Base-by-base conservation (phyloP, 37 sponge, comb jelly and placozoan genomes). In the Geodia barretti region DNA sequence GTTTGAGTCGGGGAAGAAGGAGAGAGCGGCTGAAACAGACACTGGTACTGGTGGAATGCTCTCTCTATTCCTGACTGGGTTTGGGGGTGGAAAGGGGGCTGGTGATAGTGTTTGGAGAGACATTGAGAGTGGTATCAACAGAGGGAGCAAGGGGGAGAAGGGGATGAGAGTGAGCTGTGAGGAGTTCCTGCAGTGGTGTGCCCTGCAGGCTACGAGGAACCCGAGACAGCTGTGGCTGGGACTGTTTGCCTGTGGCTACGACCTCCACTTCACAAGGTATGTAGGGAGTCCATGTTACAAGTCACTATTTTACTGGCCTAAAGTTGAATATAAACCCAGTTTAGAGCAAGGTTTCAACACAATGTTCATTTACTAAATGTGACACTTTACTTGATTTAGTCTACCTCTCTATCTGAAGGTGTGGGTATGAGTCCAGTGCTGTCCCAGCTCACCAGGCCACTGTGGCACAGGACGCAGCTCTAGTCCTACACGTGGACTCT, bases 211-310 rank as follows among this genome's bases (percentile, higher is more conserved):
- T 65, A 26, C 40, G 54, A 40, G 61, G 21, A 43, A 39, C 41
- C 63, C 75, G 34, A 41, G 31, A 41, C 39, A 42, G 26, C 76
- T 97, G 76, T 91, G 95, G 92, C 78, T 39, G 47, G 87, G 92
- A 9, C 74, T 97, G 26, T 41, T 91, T 39, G 89, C 85, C 4
- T 70, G 73, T 67, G 97, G 97, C 2, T 85, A 86, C 60, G 90
- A 97, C 81, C 76, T 93, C 28, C 87, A 91, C 72, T 84, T 85
- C 59, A 72, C 86, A 30, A 88, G 83, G 95, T 95, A 61, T 54
- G 39, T 24, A 17, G 30, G 28, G n/a, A 4, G 3, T 17, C 31
- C 11, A 4, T 26, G 31, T 31, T 23, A 29, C 61, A 54, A 29
- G 65, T 64, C 30, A 23, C 5, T 64, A 26, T 37, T 36, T 14